These are phyloP conservation scores for Hipposideros armiger DNA, from an alignment of 2,113 vertebrate genomes.

Conservation along the genomic window DNA sequence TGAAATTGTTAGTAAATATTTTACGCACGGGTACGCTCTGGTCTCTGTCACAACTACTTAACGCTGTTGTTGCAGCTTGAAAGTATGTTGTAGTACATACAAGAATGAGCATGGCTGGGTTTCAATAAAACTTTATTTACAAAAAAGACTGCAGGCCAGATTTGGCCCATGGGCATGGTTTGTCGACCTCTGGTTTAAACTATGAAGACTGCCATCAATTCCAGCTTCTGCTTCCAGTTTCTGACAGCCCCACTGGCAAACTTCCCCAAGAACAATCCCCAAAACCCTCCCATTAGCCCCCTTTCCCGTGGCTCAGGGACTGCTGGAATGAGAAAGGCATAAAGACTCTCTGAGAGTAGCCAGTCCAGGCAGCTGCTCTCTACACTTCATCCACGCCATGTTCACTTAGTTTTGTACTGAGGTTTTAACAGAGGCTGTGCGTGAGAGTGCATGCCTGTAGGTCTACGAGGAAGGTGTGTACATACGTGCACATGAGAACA, in stretches of 20 bases:
- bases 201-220: not conserved
- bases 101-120: not conserved
- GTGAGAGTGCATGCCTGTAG: not conserved
- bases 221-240: constrained; percentile 16
- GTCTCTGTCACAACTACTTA: not conserved
- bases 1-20: constrained; percentile 38
- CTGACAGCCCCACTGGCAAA: not conserved
- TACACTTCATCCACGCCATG: not conserved
- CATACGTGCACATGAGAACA: not conserved
- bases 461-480: not conserved
- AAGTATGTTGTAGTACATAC: not conserved
- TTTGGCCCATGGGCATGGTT: not conserved
- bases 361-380: not conserved
- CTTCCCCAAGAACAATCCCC: not conserved
- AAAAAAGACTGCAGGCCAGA: not conserved
- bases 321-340: not conserved
- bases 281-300: not conserved
- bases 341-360: not conserved
- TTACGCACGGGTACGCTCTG: not conserved
- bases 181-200: not conserved
- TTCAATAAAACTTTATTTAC: constrained; percentile 27
- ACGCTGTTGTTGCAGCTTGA: not conserved
- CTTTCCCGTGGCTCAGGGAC: not conserved
- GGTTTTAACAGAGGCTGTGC: not conserved
- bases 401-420: not conserved